Conservation (phyloP, 2,888 invertebrate genomes). For the Rotaria socialis region DNA sequence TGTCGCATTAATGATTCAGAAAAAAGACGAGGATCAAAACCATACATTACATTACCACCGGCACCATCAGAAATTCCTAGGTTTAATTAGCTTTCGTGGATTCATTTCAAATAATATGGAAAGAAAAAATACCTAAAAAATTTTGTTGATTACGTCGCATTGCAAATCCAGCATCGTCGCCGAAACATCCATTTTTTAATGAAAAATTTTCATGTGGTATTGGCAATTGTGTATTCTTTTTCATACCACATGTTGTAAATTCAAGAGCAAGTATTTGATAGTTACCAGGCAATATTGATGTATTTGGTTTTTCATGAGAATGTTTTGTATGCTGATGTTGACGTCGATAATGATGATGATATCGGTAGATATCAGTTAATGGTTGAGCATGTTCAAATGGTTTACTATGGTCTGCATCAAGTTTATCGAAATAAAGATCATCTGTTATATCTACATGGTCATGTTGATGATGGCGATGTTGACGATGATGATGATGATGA, state of each 20-base stretch:
- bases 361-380: slow-evolving; percentile 25
- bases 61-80: slow-evolving; percentile 47
- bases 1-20: slow-evolving; percentile 39
- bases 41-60: slow-evolving; percentile 44
- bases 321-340: slow-evolving; percentile 8
- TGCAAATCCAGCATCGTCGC: slow-evolving; percentile 44
- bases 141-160: background rate
- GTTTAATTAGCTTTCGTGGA: background rate
- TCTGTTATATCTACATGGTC: background rate
- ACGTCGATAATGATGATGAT: slow-evolving; percentile 29
- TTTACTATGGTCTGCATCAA: background rate
- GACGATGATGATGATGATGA: background rate
- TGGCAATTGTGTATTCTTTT: slow-evolving; percentile 41
- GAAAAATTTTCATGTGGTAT: slow-evolving; percentile 42
- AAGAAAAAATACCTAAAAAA: slow-evolving; percentile 30
- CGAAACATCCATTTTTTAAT: slow-evolving; percentile 41
- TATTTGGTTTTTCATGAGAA: background rate
- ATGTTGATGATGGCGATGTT: background rate
- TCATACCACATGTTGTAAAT: slow-evolving; percentile 43
- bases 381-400: background rate
- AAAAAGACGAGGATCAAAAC: slow-evolving; percentile 45
- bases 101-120: too few relatives aligned
- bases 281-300: background rate
- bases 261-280: background rate
- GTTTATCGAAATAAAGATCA: slow-evolving; percentile 1